Conservation (phyloP, 2,888 invertebrate genomes). For the Trichopoda pennipes region DNA sequence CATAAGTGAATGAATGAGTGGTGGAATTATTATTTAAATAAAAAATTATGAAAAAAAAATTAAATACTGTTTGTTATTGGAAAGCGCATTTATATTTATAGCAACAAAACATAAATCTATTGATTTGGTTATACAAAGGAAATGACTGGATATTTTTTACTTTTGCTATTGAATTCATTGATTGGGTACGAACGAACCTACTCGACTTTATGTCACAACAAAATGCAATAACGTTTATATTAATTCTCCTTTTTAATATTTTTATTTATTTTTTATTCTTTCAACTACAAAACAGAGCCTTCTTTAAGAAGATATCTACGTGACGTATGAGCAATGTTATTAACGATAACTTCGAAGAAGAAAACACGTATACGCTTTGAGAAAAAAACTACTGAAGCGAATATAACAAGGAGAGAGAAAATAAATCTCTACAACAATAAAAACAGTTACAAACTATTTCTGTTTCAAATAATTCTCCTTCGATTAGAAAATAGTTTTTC, state of each 20-base stretch:
- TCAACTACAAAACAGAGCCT: neutral
- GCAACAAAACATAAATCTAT: neutral
- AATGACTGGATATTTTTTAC: slow-evolving; percentile 6
- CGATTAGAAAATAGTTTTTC: no score
- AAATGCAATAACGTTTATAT: neutral
- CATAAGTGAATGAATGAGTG: neutral
- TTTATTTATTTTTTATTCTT: neutral
- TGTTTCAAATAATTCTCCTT: no score
- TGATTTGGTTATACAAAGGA: neutral
- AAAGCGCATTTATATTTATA: neutral
- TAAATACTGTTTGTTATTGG: neutral
- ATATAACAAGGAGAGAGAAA: no score
- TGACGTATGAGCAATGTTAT: slow-evolving; percentile 29
- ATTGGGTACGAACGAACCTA: neutral
- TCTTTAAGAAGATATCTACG: neutral
- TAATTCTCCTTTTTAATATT: neutral
- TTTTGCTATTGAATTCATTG: neutral
- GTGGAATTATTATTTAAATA: neutral
- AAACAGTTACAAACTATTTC: no score
- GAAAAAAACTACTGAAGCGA: no score
- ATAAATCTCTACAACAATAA: no score
- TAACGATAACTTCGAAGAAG: neutral
- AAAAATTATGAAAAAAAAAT: neutral
- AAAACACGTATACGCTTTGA: slow-evolving; percentile 30
- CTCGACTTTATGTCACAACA: neutral